Evolutionary conservation across 1,140 invertebrate genomes (phyloP), one percentile per base, ranked within the genome.

Genomic region (Uloborus diversus): DNA sequence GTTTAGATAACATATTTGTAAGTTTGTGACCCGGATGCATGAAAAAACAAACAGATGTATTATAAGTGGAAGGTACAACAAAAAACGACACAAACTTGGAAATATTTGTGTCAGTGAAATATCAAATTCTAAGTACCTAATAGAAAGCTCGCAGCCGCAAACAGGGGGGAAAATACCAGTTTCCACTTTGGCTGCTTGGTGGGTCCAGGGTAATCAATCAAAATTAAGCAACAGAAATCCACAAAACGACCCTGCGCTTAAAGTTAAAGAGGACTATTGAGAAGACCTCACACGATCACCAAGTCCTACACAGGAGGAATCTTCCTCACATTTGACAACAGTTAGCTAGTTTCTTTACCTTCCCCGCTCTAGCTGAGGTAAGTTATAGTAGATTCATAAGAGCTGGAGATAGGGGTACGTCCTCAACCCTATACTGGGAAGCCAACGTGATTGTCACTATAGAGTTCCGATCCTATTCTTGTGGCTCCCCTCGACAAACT

Each of bases 191-290:
- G 11, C 64, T 47, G 23, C 66, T 25, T 56, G 66, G 66, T 69
- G 23, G 66, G 66, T 69, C 66, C 28, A 28, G 25, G 11, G 14
- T 51, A 66, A 69, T 69, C 66, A 30, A 69, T 69, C 66, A 69
- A 69, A 69, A 69, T 69, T 69, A 69, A 51, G 47, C 66, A 56
- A 56, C 13, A 32, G 47, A 69, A 33, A 33, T 56, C 66, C 66
- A 30, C 66, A 69, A 32, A 69, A 66, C 64, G 5, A 66, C 64
- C 64, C 32, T 37, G 25, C 37, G 42, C 20, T 35, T 35, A 49
- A 66, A 66, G 23, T 27, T 27, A 49, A 66, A 27, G 17, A 66
- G 13, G 25, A 14, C 47, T 13, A 56, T 33, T 23, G 47, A 56
- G 51, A 33, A 51, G 66, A 69, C 66, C 66, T 56, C 66, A 69